These are phyloP conservation scores for Heteromurus nitidus DNA, from an alignment of 2,888 invertebrate genomes.

Conservation along the genomic window DNA sequence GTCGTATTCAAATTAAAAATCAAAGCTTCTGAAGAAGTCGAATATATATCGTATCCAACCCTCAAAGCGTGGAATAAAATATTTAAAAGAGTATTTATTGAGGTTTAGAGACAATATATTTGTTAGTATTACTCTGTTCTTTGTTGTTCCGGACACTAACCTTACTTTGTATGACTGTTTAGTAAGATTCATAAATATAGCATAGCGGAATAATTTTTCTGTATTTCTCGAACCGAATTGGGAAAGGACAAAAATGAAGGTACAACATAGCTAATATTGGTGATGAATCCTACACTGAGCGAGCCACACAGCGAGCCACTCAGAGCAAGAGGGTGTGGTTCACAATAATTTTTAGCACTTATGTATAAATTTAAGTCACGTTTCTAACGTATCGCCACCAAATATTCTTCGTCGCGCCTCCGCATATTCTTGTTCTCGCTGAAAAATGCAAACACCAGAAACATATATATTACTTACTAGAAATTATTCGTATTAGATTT, in stretches of 20 bases:
- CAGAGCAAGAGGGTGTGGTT: background rate
- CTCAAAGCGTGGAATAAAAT: no score
- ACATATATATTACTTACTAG: background rate
- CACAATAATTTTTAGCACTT: conserved; percentile 27
- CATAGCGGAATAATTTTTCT: conserved; percentile 41
- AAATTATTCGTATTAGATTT: background rate
- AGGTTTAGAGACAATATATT: conserved; percentile 26
- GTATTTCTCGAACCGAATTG: conserved; percentile 35
- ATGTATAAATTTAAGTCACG: conserved; percentile 35
- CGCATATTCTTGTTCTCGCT: conserved; percentile 95
- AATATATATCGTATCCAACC: no score
- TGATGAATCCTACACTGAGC: no score
- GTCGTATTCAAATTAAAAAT: no score
- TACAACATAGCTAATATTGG: conserved; percentile 16
- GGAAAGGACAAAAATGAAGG: conserved; percentile 18
- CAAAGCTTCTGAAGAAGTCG: no score
- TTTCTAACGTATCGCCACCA: conserved; percentile 78
- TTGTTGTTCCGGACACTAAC: no score
- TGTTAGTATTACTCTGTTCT: background rate
- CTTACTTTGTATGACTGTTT: conserved; percentile 30
- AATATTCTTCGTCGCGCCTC: conserved; percentile 92
- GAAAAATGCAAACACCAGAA: conserved; percentile 73
- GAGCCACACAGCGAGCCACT: no score
- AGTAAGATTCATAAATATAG: background rate
- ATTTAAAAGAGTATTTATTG: conserved; percentile 58